Evolutionary conservation across 2,888 invertebrate species (phyloP).

Genomic region (Thelaira solivaga): DNA sequence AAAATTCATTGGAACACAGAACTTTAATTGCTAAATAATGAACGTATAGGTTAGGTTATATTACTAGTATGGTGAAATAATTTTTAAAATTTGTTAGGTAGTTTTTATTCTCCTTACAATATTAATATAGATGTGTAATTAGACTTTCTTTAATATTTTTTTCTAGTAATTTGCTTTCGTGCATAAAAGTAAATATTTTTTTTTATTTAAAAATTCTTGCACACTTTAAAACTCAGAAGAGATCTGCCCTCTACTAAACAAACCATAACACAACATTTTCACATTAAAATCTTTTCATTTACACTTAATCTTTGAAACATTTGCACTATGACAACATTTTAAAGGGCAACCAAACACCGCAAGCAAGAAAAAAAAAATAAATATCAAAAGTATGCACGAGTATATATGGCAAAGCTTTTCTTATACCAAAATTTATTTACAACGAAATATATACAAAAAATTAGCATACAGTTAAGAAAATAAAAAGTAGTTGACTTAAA

Average conservation of each 20-base stretch:
- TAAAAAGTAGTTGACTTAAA: constrained; percentile 22
- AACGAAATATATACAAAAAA: constrained; percentile 45
- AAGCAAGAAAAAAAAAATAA: background rate
- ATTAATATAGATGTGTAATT: too few relatives aligned
- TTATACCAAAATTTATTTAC: constrained; percentile 45
- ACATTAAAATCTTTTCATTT: background rate
- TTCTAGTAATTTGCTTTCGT: too few relatives aligned
- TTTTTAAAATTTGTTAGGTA: too few relatives aligned
- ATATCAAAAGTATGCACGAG: background rate
- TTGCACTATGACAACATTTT: background rate
- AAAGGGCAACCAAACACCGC: background rate
- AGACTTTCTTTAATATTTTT: too few relatives aligned
- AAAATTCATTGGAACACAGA: too few relatives aligned
- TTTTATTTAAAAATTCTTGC: background rate
- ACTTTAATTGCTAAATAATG: too few relatives aligned
- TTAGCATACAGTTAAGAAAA: constrained; percentile 28
- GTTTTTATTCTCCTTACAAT: too few relatives aligned
- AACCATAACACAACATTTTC: background rate
- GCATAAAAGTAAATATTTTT: too few relatives aligned
- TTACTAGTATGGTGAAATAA: too few relatives aligned
- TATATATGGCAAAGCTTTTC: too few relatives aligned
- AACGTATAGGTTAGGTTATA: too few relatives aligned
- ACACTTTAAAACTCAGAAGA: background rate
- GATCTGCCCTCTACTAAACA: background rate
- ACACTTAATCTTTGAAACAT: constrained; percentile 12